A percentile compares a stretch with the other conserved stretches of the same genome.
phyloP scores from a whole-genome alignment of 2,888 invertebrate species.

The Ormia ochracea region DNA sequence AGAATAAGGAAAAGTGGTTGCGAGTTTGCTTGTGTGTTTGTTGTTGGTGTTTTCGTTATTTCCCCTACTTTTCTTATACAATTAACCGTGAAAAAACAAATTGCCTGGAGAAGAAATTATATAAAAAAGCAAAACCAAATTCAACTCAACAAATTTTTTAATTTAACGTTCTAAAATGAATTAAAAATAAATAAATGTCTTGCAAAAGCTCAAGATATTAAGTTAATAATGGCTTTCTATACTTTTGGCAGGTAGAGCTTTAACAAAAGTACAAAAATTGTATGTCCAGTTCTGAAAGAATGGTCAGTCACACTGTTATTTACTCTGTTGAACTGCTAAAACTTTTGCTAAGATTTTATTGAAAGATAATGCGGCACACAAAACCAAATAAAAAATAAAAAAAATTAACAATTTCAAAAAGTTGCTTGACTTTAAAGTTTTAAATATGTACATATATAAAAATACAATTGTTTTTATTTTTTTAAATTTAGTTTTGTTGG shows the following conservation, averaged over 20 bases:
- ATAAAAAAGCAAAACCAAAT: not conserved
- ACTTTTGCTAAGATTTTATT: no score
- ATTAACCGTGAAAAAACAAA: not conserved
- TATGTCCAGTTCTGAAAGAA: no score
- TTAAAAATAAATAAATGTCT: not conserved
- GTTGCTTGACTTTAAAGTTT: no score
- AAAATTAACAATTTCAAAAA: no score
- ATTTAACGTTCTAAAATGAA: not conserved
- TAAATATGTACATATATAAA: no score
- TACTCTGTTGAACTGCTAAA: no score
- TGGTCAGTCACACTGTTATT: no score
- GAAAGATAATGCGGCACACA: no score
- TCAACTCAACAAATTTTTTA: not conserved
- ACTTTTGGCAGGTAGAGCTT: not conserved
- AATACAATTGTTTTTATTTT: no score
- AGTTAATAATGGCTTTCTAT: no score
- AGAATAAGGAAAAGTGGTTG: not conserved
- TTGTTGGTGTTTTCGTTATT: not conserved
- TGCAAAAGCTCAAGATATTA: slow-evolving; percentile 17
- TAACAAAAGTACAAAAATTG: slow-evolving; percentile 12
- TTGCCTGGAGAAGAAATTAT: not conserved
- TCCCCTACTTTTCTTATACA: slow-evolving; percentile 12
- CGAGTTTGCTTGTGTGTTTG: not conserved
- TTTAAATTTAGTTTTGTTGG: no score
- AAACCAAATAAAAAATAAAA: no score